Evolutionary conservation across 2,113 vertebrate species (phyloP), one percentile per base, ranked within the genome.

Genomic region (Argyrosomus japonicus): DNA sequence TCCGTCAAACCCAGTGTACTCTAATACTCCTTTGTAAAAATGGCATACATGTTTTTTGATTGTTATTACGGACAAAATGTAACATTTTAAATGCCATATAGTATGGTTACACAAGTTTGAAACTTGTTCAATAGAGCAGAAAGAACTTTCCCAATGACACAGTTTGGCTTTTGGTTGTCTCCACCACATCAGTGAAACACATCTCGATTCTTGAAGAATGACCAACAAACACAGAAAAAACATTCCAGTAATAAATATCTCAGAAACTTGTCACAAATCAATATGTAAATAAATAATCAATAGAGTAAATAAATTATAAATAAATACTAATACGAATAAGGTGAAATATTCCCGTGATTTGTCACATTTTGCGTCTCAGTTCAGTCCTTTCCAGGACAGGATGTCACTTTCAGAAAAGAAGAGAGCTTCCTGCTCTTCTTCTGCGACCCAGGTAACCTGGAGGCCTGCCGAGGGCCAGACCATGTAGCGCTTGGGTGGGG

Each of bases 211-310:
- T 68, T 19, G 32, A 80, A 81, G 23, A 91, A 78, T 29, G 69
- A 89, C 58, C 21, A 63, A 82, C 64, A 81, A 75, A 88, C 78
- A 86, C 68, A 83, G 60, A 82, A 56, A 67, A 73, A 84, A 80
- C 83, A 82, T 53, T 90, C 79, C 79, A 75, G 48, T 68, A 82
- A 90, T 89, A 88, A 88, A 91, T 77, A 89, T 73, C 43, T 71
- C 63, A 79, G 51, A 84, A 87, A 75, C 27, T 17, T 62, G 53
- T 73, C 27, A 85, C 65, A 85, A 90, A 86, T 80, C 63, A 80
- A 81, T 78, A 43, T 60, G 50, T 63, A 64, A 83, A 94, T 95
- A 93, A 94, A 93, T 87, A 87, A 83, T 77, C 69, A 90, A 81
- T 68, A 69, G 70, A 43, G 78, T 88, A 87, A 82, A 93, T 93